Evolutionary conservation across 1,140 invertebrate species (phyloP).

Genomic region (Macrocentrus cingulum): DNA sequence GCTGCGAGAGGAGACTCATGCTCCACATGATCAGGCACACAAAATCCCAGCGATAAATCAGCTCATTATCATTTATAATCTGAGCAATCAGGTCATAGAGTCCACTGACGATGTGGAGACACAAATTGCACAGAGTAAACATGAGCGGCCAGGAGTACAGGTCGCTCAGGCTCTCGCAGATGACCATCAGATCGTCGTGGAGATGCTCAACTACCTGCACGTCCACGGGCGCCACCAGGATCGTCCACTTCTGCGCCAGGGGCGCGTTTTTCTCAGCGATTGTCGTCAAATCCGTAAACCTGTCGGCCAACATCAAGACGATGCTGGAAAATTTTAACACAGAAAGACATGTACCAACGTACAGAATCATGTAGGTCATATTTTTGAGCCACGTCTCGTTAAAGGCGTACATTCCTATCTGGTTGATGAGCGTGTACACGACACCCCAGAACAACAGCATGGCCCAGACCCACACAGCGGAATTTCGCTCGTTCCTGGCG

Average conservation of each 20-base stretch:
- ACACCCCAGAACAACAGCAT: constrained; percentile 24
- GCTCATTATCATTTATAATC: constrained; percentile 32
- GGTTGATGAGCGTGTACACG: constrained; percentile 40
- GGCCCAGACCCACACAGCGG: constrained; percentile 33
- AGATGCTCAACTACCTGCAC: constrained; percentile 36
- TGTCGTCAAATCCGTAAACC: constrained; percentile 45
- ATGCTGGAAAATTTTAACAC: constrained; percentile 44
- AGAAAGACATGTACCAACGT: constrained; percentile 36
- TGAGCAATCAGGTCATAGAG: constrained; percentile 41
- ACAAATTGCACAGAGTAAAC: constrained; percentile 44
- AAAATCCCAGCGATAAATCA: not conserved
- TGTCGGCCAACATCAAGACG: constrained; percentile 38
- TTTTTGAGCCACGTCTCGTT: constrained; percentile 37
- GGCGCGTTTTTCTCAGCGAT: constrained; percentile 30
- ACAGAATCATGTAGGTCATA: constrained; percentile 40
- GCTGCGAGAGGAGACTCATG: constrained; percentile 23
- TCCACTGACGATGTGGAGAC: constrained; percentile 40
- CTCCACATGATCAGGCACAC: no score
- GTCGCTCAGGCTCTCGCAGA: constrained; percentile 36
- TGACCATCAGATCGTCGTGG: constrained; percentile 42
- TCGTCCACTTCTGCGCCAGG: constrained; percentile 8
- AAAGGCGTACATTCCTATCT: constrained; percentile 43
- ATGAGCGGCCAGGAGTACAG: constrained; percentile 42
- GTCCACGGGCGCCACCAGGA: constrained; percentile 6
- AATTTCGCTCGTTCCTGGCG: constrained; percentile 34